Base-by-base conservation (phyloP, 2,797 vertebrate genomes). In the Oreortyx pictus region DNA sequence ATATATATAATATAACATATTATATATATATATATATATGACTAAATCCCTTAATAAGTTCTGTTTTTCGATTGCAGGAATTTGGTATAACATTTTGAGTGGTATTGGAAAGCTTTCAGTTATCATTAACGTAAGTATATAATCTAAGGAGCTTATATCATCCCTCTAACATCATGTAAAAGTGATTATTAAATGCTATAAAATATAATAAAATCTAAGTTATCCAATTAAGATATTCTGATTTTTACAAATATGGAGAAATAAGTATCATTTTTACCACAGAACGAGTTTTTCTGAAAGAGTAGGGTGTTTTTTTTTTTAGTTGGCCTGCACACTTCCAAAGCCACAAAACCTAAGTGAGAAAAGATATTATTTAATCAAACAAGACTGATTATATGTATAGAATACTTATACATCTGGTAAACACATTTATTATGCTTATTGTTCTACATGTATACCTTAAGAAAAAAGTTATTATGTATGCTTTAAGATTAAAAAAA, bases 61-160 rank as follows among this genome's bases (percentile, higher is more conserved):
- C 31, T 92, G n/a, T 14, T 83, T 89, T 94, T 95, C n/a, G 67
- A 91, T 97, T 98, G 25, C 97, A 99, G 99, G 99, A 81, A 99
- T 99, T 98, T 99, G 99, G 99, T 99, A 98, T 97, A 98, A 99
- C 97, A 99, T 99, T 97, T 98, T 99, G 92, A 99, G 98, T 89
- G 98, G 98, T 82, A 99, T 99, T 91, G 99, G 99, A 97, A 99
- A 99, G 96, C 98, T 99, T 97, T 99, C 99, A 72, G 99, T 99
- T 91, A 99, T 99, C 97, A 99, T 99, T 97, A 99, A 99, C 93
- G 99, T 99, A 98, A 99, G 99, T 99, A 96, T 96, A 70, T 86
- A 17, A 56, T 49, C 18, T 59, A 71, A 25, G 24, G 20, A 82
- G 16, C 13, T 87, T 81, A 56, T 39, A 25, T 25, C 78, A 7